Percentiles rank a stretch among this genome's conserved stretches.
phyloP scores from a whole-genome alignment of 1,140 invertebrate genomes.

The Drosophila sulfurigaster region DNA sequence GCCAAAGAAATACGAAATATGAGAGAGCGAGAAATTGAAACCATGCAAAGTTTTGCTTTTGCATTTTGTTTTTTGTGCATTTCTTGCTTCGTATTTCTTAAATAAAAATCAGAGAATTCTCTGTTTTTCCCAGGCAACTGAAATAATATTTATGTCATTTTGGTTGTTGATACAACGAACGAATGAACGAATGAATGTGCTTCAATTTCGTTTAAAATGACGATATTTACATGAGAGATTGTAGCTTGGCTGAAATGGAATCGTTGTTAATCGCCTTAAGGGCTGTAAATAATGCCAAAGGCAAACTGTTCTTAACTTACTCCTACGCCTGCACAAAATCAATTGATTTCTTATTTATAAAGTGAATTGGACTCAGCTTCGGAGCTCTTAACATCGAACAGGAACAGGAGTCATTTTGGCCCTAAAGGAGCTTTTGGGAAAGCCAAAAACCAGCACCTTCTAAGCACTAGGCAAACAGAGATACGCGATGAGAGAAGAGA shows the following conservation, averaged over 20 bases:
- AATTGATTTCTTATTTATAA: constrained; percentile 83
- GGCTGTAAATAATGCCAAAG: constrained; percentile 68
- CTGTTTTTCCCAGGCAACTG: constrained; percentile 30
- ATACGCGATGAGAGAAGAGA: too few relatives aligned
- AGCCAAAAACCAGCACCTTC: constrained; percentile 59
- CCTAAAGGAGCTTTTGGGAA: constrained; percentile 27
- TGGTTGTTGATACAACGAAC: constrained; percentile 19
- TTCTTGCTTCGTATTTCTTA: constrained; percentile 10
- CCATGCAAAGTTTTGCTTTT: constrained; percentile 10
- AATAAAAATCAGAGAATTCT: constrained; percentile 22
- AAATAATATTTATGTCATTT: constrained; percentile 60
- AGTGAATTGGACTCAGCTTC: constrained; percentile 51
- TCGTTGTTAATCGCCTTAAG: constrained; percentile 75
- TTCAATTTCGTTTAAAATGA: constrained; percentile 49
- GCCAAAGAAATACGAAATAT: constrained; percentile 21
- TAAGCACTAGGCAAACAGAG: constrained; percentile 69
- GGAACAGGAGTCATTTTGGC: constrained; percentile 6
- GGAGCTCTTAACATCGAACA: neutral
- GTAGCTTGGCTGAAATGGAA: constrained; percentile 40
- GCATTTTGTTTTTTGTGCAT: neutral
- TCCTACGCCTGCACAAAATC: constrained; percentile 55
- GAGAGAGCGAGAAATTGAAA: constrained; percentile 29
- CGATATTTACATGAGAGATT: constrained; percentile 47
- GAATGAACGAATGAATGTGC: constrained; percentile 27
- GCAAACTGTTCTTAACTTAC: constrained; percentile 42